Evolutionary conservation across 2,797 vertebrate species (phyloP).

Genomic region (Myotis findleyi): DNA sequence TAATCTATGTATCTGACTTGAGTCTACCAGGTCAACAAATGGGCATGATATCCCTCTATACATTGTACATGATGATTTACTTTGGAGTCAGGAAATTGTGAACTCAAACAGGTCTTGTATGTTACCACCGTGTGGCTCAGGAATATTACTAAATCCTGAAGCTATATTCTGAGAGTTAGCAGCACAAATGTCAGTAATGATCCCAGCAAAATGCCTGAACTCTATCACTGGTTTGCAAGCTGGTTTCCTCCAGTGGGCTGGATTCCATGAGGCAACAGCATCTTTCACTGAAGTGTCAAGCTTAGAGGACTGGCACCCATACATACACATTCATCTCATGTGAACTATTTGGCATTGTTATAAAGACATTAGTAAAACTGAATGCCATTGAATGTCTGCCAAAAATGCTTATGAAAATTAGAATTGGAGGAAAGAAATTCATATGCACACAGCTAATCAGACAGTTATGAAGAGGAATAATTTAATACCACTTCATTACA

Average conservation of each 20-base stretch:
- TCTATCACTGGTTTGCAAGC: neutral
- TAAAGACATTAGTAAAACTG: constrained; percentile 5
- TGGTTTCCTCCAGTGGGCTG: neutral
- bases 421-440: constrained; percentile 26
- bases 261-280: neutral
- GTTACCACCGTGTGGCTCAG: neutral
- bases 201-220: neutral
- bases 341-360: constrained; percentile 19
- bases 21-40: neutral
- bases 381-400: neutral
- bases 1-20: neutral
- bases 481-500: constrained; percentile 55
- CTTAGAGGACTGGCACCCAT: no score
- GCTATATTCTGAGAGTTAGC: neutral
- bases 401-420: constrained; percentile 1
- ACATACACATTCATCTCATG: neutral
- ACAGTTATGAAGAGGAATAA: constrained; percentile 30
- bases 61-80: neutral
- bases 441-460: neutral
- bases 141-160: neutral
- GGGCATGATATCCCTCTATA: neutral
- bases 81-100: neutral
- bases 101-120: neutral
- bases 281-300: neutral
- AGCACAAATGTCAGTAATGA: neutral